Percentiles rank a stretch among this genome's conserved stretches.
Evolutionary conservation across 2,888 invertebrate genomes (phyloP).

Genomic region (Podabrus alpinus): DNA sequence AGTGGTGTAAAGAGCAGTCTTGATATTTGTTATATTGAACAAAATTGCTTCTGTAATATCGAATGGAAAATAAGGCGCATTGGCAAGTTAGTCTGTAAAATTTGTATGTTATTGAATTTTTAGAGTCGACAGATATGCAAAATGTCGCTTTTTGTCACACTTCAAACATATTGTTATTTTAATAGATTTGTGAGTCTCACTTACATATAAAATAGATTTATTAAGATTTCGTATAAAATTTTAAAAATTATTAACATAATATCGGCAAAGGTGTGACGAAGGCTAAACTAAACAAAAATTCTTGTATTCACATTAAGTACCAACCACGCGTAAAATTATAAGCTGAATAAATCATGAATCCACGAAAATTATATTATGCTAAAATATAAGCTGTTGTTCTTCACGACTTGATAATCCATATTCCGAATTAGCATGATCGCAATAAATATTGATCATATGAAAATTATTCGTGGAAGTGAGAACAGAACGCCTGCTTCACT

Average conservation of each 20-base stretch:
- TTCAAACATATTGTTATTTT: neutral
- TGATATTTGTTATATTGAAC: constrained; percentile 22
- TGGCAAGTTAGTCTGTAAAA: constrained; percentile 10
- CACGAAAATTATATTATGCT: neutral
- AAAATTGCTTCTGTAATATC: constrained; percentile 23
- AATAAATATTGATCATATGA: neutral
- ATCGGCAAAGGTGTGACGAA: neutral
- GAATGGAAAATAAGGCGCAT: constrained; percentile 15
- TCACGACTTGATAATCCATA: neutral
- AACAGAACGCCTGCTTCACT: too few relatives aligned
- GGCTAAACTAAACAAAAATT: neutral
- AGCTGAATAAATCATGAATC: neutral
- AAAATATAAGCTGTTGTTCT: neutral
- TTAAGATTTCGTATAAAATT: neutral
- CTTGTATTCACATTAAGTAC: neutral
- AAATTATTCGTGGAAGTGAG: neutral
- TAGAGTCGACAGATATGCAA: neutral
- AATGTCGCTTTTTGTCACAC: neutral
- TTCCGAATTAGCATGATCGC: neutral
- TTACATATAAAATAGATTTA: neutral
- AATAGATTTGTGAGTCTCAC: neutral
- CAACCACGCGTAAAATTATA: neutral
- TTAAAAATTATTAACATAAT: neutral
- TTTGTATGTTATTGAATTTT: constrained; percentile 22
- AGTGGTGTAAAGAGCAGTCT: constrained; percentile 19